These are phyloP conservation scores for Scylla paramamosain DNA, from an alignment of 1,140 invertebrate species.

Conservation along the genomic window DNA sequence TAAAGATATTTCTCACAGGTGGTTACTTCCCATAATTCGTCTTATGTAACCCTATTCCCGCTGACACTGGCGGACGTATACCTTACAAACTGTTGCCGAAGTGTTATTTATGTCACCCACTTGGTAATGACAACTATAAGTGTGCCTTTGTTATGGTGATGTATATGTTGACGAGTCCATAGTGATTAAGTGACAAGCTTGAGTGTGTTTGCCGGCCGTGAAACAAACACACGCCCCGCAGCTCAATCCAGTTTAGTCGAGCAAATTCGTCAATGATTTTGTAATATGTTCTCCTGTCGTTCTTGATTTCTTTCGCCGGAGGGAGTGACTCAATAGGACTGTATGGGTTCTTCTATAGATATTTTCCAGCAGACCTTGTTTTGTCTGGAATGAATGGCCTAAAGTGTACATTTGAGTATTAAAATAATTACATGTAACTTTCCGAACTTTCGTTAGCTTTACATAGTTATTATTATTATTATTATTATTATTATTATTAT, in stretches of 20 bases:
- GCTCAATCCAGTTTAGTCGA: background rate
- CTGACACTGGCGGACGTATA: background rate
- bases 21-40: background rate
- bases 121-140: background rate
- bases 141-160: background rate
- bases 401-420: no score
- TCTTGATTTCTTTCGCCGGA: background rate
- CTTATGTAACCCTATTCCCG: background rate
- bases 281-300: background rate
- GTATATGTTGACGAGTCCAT: background rate
- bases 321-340: no score
- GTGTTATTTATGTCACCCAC: background rate
- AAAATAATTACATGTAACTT: no score
- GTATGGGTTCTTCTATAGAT: no score
- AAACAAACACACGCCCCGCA: background rate
- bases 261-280: background rate
- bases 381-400: no score
- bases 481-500: no score
- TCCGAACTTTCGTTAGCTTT: no score
- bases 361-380: no score
- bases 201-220: background rate
- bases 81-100: background rate
- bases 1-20: background rate
- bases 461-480: no score
- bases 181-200: background rate